Evolutionary conservation across 2,797 vertebrate species (phyloP).

Genomic region (Avahi laniger): DNA sequence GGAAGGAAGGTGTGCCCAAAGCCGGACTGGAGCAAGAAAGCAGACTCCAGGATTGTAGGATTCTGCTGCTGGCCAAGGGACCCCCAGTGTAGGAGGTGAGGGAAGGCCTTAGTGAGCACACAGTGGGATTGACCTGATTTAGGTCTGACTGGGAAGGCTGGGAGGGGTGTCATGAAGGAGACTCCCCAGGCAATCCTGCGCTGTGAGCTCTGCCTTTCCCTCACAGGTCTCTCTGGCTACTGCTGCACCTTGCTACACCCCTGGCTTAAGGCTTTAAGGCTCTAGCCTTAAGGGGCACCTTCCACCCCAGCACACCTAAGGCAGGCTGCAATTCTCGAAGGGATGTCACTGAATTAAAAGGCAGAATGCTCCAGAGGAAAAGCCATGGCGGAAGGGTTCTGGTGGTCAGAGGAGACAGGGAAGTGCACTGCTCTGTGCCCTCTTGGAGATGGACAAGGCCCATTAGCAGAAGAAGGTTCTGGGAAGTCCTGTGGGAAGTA

Average conservation of each 20-base stretch:
- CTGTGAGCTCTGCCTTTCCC: background rate
- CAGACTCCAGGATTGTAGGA: background rate
- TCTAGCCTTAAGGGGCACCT: background rate
- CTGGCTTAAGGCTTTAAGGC: too few relatives aligned
- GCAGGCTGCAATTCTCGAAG: background rate
- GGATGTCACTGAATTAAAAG: background rate
- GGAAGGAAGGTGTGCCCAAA: background rate
- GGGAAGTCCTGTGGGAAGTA: background rate
- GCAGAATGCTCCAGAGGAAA: background rate
- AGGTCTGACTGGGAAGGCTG: background rate
- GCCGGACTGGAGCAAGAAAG: background rate
- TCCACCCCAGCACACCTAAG: background rate
- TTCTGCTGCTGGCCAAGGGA: background rate
- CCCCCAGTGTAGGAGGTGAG: too few relatives aligned
- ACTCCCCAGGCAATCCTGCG: background rate
- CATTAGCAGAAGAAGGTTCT: background rate
- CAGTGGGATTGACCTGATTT: background rate
- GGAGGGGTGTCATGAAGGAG: background rate
- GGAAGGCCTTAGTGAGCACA: background rate
- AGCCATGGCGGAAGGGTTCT: background rate
- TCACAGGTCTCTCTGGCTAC: background rate
- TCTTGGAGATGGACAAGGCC: background rate
- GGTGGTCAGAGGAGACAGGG: background rate
- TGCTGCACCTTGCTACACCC: background rate
- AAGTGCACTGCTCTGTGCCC: background rate